Conservation (phyloP, 2,888 invertebrate species). For the Teleiodes luculella region DNA sequence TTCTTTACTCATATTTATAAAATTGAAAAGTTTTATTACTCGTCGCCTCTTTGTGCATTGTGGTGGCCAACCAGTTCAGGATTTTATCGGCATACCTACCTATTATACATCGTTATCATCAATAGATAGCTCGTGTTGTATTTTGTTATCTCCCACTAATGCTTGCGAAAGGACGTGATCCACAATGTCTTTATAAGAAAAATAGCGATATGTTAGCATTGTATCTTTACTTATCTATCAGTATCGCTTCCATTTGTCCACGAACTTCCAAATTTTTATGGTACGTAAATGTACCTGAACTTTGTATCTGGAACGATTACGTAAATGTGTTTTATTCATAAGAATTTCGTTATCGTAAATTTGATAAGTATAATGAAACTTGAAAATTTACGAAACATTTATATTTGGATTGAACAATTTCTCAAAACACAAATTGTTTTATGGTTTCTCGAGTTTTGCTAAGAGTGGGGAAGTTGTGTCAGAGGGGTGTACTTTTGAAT, state of each 20-base stretch:
- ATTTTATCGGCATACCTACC: neutral
- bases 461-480: slow-evolving; percentile 19
- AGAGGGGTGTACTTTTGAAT: slow-evolving; percentile 38
- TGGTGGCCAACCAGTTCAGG: neutral
- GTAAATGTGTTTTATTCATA: no score
- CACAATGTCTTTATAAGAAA: neutral
- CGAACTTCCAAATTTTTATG: slow-evolving; percentile 1
- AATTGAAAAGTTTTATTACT: no score
- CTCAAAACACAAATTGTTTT: slow-evolving; percentile 7
- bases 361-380: neutral
- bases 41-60: neutral
- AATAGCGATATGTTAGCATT: slow-evolving; percentile 1
- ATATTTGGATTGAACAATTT: neutral
- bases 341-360: no score
- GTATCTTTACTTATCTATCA: neutral
- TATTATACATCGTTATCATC: neutral
- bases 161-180: neutral
- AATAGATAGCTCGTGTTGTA: neutral
- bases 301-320: neutral
- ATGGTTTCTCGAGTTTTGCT: slow-evolving; percentile 14
- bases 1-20: no score
- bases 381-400: neutral
- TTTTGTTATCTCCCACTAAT: slow-evolving; percentile 13
- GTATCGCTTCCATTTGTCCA: neutral
- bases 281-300: neutral